Percentiles rank a stretch among this genome's conserved stretches.
Conservation (phyloP, 1,140 invertebrate genomes). For the Microvelia longipes region DNA sequence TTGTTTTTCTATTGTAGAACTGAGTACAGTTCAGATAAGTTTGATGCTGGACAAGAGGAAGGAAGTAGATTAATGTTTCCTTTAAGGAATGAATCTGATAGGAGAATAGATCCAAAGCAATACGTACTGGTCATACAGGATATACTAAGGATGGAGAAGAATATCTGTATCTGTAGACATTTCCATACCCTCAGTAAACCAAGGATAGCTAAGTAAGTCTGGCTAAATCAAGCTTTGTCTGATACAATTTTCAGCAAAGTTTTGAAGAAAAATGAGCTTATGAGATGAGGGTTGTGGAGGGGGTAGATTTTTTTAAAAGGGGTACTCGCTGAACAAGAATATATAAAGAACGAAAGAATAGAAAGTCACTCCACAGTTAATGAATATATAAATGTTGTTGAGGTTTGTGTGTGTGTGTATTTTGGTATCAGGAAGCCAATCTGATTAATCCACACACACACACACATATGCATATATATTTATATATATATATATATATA, state of each 20-base stretch:
- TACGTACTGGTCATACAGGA: conserved; percentile 83
- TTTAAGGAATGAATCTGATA: conserved; percentile 18
- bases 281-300: no score
- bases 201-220: conserved; percentile 47
- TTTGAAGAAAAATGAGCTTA: neutral
- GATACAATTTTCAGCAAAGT: neutral
- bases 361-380: no score
- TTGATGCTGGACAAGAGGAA: conserved; percentile 7
- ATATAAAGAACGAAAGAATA: no score
- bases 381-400: no score
- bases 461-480: neutral
- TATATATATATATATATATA: neutral
- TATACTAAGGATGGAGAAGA: conserved; percentile 82
- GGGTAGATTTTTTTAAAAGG: no score
- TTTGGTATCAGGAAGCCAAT: no score
- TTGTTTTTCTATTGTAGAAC: no score
- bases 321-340: no score
- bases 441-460: neutral
- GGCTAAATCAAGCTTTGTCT: neutral
- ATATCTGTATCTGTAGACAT: conserved; percentile 82
- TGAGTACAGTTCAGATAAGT: conserved; percentile 16
- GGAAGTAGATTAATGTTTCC: conserved; percentile 14
- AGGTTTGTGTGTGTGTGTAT: no score
- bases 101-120: conserved; percentile 35
- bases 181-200: conserved; percentile 70